phyloP scores from a whole-genome alignment of 1,140 invertebrate genomes.

The Amyelois transitella region DNA sequence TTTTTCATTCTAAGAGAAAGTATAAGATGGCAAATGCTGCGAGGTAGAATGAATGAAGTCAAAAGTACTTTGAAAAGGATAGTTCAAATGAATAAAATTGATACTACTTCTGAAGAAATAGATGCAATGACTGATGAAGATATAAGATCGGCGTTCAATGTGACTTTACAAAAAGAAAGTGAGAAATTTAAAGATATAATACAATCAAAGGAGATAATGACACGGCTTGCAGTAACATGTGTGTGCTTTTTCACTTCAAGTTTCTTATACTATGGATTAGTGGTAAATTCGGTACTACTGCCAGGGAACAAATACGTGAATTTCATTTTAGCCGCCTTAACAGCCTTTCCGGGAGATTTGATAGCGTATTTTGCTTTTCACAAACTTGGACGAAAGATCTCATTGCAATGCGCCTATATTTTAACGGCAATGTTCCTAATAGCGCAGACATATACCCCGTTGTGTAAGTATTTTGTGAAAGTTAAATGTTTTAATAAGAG shows the following conservation, averaged over 20 bases:
- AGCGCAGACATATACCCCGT: slow-evolving; percentile 34
- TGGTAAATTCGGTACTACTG: slow-evolving; percentile 83
- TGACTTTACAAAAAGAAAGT: slow-evolving; percentile 43
- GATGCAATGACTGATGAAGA: slow-evolving; percentile 34
- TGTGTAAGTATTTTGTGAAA: slow-evolving; percentile 47
- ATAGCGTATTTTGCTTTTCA: slow-evolving; percentile 77
- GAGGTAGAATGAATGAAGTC: slow-evolving; percentile 39
- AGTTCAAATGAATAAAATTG: slow-evolving; percentile 41
- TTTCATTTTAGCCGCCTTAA: slow-evolving; percentile 78
- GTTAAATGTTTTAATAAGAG: too few species aligned
- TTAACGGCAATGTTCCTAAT: slow-evolving; percentile 67
- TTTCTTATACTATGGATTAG: slow-evolving; percentile 86
- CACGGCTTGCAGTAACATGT: slow-evolving; percentile 49
- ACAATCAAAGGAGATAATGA: slow-evolving; percentile 50
- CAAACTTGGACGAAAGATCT: slow-evolving; percentile 77
- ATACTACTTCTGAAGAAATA: slow-evolving; percentile 34
- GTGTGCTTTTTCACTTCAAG: slow-evolving; percentile 81
- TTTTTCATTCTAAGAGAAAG: slow-evolving; percentile 44
- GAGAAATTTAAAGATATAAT: slow-evolving; percentile 48
- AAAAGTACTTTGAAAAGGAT: slow-evolving; percentile 41
- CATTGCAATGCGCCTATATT: slow-evolving; percentile 75
- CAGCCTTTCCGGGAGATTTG: slow-evolving; percentile 82
- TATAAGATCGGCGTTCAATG: slow-evolving; percentile 41
- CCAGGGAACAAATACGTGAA: slow-evolving; percentile 81
- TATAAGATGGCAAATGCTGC: slow-evolving; percentile 52